phyloP scores from a whole-genome alignment of 2,888 invertebrate species.

The Coelinius sp. region DNA sequence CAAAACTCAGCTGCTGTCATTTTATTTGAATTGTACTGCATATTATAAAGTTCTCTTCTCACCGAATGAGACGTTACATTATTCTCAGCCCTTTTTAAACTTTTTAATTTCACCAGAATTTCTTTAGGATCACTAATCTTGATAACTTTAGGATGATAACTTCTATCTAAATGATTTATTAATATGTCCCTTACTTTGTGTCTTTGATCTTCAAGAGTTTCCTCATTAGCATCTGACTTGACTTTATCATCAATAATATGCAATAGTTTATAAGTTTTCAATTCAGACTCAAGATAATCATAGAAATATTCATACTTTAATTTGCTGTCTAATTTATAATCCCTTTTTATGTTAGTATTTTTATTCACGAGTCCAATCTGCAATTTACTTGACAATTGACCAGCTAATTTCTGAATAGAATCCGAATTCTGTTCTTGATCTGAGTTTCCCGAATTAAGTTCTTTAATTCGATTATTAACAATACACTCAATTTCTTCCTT shows the following conservation, averaged over 20 bases:
- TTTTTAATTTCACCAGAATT: slow-evolving; percentile 43
- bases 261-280: slow-evolving; percentile 36
- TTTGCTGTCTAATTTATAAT: slow-evolving; percentile 26
- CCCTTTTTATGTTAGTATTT: slow-evolving; percentile 15
- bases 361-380: slow-evolving; percentile 29
- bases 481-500: not conserved
- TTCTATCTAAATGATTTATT: slow-evolving; percentile 45
- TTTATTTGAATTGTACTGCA: not conserved
- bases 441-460: not conserved
- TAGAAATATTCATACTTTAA: slow-evolving; percentile 33
- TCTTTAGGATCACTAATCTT: slow-evolving; percentile 42
- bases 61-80: slow-evolving; percentile 38
- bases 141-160: slow-evolving; percentile 45
- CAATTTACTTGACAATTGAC: not conserved
- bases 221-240: slow-evolving; percentile 31
- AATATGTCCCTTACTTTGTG: slow-evolving; percentile 48
- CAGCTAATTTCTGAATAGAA: not conserved
- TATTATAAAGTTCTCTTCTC: not conserved
- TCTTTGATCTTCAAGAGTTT: slow-evolving; percentile 40
- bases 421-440: not conserved
- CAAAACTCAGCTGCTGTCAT: slow-evolving; percentile 43
- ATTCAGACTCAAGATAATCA: slow-evolving; percentile 37
- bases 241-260: slow-evolving; percentile 30
- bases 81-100: slow-evolving; percentile 45
- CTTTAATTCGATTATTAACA: not conserved